Evolutionary conservation across 92 coral and sea anemone species (phyloP).

Genomic region (Virgularia gustaviana): DNA sequence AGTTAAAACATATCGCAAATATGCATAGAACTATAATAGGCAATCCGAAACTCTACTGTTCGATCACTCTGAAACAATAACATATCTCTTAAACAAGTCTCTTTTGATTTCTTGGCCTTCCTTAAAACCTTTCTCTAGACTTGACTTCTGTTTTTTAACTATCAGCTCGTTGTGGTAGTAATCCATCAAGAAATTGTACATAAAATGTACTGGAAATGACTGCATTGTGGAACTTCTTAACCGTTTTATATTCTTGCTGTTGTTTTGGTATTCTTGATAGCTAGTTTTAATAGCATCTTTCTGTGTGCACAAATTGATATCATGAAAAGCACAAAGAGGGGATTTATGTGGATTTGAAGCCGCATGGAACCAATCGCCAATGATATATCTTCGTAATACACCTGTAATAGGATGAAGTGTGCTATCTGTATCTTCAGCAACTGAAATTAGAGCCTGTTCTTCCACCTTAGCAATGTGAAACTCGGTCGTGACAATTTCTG

Average conservation of each 20-base stretch:
- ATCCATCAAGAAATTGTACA: conserved; percentile 49
- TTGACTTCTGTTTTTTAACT: conserved; percentile 23
- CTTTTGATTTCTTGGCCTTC: too few relatives aligned
- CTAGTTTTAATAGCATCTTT: conserved; percentile 38
- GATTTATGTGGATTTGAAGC: conserved; percentile 56
- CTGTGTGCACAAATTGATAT: conserved; percentile 40
- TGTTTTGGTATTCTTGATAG: conserved; percentile 49
- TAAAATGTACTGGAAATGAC: conserved; percentile 39
- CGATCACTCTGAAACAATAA: too few relatives aligned
- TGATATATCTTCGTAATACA: conserved; percentile 25
- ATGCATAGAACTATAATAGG: too few relatives aligned
- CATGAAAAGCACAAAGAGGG: conserved; percentile 46
- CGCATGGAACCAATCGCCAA: conserved; percentile 54
- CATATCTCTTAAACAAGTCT: too few relatives aligned
- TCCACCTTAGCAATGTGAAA: too few relatives aligned
- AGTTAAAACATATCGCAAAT: too few relatives aligned
- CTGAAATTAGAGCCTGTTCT: too few relatives aligned
- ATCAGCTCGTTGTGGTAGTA: conserved; percentile 40
- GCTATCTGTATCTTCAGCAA: too few relatives aligned
- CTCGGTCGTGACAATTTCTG: too few relatives aligned
- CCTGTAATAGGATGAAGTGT: conserved; percentile 46
- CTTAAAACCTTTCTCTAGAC: background rate
- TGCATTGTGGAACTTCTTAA: conserved; percentile 47
- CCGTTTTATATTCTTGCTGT: conserved; percentile 37
- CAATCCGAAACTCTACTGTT: too few relatives aligned